phyloP scores from a whole-genome alignment of 1,140 invertebrate genomes.

The Drosophila jambulina region DNA sequence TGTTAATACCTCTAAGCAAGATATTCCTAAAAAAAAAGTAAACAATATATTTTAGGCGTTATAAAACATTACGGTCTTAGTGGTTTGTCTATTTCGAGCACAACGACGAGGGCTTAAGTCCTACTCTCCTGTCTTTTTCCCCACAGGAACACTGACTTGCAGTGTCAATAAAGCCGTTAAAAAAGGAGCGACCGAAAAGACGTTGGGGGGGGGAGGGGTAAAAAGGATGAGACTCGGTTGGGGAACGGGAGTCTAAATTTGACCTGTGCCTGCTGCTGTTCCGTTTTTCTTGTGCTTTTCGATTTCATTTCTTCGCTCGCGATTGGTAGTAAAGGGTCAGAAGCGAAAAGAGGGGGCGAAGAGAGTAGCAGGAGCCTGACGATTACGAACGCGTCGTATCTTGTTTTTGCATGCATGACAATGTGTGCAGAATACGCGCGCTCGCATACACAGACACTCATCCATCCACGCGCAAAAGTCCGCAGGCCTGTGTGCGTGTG shows the following conservation, averaged over 20 bases:
- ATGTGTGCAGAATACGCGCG: constrained; percentile 61
- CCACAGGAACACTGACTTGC: constrained; percentile 32
- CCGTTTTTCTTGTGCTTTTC: constrained; percentile 17
- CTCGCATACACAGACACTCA: constrained; percentile 33
- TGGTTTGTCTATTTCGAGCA: background rate
- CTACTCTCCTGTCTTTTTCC: constrained; percentile 1
- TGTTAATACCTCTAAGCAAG: too few species aligned
- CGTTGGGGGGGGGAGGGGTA: background rate
- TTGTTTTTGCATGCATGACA: constrained; percentile 67
- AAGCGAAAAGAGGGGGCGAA: constrained; percentile 4
- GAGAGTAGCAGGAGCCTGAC: constrained; percentile 36
- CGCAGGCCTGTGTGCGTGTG: constrained; percentile 12
- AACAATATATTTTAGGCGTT: background rate
- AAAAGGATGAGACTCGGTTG: constrained; percentile 30
- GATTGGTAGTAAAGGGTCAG: constrained; percentile 29
- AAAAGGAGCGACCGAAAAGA: constrained; percentile 24
- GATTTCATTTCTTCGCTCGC: constrained; percentile 13
- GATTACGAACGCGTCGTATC: constrained; percentile 62
- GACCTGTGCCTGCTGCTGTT: constrained; percentile 20
- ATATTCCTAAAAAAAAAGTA: too few species aligned
- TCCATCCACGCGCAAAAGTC: constrained; percentile 3
- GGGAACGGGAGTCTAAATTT: constrained; percentile 25
- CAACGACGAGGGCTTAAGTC: constrained; percentile 11
- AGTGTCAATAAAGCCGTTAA: constrained; percentile 32
- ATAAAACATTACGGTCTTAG: too few species aligned